Evolutionary conservation across 2,888 invertebrate genomes (phyloP).

Genomic region (Dusona sp.): DNA sequence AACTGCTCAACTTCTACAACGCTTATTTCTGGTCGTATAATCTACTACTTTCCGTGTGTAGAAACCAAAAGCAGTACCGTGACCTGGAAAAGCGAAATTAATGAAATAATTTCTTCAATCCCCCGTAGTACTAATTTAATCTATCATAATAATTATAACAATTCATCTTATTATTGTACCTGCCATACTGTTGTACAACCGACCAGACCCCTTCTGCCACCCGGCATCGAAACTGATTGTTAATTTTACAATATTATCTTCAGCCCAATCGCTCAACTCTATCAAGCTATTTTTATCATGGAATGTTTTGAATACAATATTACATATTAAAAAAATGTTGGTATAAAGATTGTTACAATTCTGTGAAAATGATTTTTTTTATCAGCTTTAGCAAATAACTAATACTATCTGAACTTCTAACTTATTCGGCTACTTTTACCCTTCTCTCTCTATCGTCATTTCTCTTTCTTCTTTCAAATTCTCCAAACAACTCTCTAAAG

Average conservation of each 20-base stretch:
- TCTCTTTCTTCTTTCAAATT: background rate
- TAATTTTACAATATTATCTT: background rate
- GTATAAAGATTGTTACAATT: background rate
- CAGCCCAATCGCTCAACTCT: background rate
- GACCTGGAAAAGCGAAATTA: no score
- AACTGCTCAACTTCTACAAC: conserved; percentile 21
- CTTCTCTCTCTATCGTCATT: background rate
- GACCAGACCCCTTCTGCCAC: conserved; percentile 49
- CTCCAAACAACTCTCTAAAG: background rate
- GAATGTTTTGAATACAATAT: no score
- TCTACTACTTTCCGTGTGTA: no score
- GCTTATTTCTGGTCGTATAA: conserved; percentile 29
- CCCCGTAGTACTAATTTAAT: background rate
- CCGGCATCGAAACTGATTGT: conserved; percentile 52
- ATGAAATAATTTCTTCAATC: background rate
- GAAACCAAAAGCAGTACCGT: no score
- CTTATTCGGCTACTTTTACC: background rate
- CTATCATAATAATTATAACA: background rate
- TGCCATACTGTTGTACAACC: conserved; percentile 62
- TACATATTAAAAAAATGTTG: no score
- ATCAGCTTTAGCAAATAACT: background rate
- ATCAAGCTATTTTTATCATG: background rate
- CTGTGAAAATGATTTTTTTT: no score
- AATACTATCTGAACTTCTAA: background rate
- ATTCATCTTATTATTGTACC: conserved; percentile 35